Base-by-base conservation (phyloP, 2,888 invertebrate species). In the Boloria euphrosyne region DNA sequence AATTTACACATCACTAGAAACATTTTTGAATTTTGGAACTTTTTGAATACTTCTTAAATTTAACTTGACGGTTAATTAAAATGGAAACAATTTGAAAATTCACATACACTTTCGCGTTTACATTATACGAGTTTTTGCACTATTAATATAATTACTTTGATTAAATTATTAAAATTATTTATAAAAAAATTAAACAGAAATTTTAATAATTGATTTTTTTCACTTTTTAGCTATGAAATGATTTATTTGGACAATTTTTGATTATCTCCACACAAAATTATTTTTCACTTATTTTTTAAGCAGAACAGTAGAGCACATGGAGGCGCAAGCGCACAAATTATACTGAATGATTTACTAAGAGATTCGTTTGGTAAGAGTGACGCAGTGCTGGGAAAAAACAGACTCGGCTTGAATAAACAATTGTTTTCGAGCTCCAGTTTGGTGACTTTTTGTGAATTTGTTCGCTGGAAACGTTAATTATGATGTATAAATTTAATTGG, bases 341-440 rank as follows among this genome's bases (percentile, higher is more conserved):
- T 75, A 90, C 90, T 90, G 91, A 87, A 79, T 78, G 78, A 80
- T 80, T 81, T 80, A 76, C 82, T 81, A 82, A 89, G 87, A 90
- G 87, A 90, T 89, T 91, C 87, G 87, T 88, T 88, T 87, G 80
- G 80, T 51, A 53, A 54, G 55, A 66, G 18, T 73, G 72, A 67
- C 72, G 68, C 51, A 87, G 90, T 81, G 76, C 74, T 85, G 79
- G 73, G 80, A 84, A 85, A 76, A 78, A 75, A 80, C 76, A 90
- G 90, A 91, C 73, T 71, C 74, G 87, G 80, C 85, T 68, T 64
- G 58, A 57, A 66, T 66, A 69, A 63, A 67, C 59, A 62, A 66
- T 66, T 65, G 63, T 63, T 67, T 66, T 43, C 62, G 66, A 65
- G 65, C 62, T 65, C 69, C 66, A 67, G 65, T 65, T 70, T 22